Percentiles rank a stretch among this genome's conserved stretches.
Conservation (phyloP, 2,797 vertebrate genomes). For the Anguilla pacifica region DNA sequence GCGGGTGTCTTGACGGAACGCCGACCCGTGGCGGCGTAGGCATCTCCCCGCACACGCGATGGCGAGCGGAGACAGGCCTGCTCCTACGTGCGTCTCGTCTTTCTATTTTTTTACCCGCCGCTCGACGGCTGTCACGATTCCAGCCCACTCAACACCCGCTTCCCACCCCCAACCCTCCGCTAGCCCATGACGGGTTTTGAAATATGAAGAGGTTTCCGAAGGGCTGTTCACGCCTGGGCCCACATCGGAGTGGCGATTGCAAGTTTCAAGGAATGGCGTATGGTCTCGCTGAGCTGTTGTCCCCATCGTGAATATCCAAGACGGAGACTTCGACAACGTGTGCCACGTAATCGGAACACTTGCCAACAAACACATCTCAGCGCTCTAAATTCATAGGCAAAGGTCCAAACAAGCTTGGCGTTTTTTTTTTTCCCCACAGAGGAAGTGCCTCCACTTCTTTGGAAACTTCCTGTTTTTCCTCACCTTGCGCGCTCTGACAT, state of each 20-base stretch:
- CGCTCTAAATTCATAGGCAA: neutral
- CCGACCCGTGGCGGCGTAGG: slow-evolving; percentile 62
- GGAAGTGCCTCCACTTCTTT: neutral
- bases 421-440: neutral
- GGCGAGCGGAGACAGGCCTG: neutral
- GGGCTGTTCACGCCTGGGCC: neutral
- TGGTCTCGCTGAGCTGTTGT: neutral
- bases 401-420: neutral
- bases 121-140: slow-evolving; percentile 25
- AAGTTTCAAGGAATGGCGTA: neutral
- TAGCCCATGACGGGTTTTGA: neutral
- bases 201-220: neutral
- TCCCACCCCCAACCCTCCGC: neutral
- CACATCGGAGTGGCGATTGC: neutral
- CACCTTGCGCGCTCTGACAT: neutral
- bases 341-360: neutral
- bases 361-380: neutral
- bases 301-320: neutral
- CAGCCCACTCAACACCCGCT: slow-evolving; percentile 24
- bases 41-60: slow-evolving; percentile 41
- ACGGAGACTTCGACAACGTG: neutral
- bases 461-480: neutral
- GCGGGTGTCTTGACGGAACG: slow-evolving; percentile 56
- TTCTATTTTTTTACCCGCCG: neutral
- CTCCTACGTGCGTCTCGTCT: neutral